phyloP scores from a whole-genome alignment of 2,888 invertebrate species.

The Cecidostiba fungosa region DNA sequence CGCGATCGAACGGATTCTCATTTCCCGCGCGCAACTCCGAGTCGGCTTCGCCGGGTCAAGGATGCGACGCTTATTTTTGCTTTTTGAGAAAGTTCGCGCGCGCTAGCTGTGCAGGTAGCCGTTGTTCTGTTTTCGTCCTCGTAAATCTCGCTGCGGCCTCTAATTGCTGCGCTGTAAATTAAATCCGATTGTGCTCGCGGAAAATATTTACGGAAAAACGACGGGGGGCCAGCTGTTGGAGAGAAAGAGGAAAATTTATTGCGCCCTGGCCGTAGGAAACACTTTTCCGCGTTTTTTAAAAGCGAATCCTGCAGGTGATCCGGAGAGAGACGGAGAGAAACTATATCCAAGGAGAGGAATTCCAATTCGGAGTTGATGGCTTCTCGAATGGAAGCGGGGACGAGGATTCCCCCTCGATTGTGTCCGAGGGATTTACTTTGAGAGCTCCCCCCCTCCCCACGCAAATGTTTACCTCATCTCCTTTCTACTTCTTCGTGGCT shows the following conservation, averaged over 20 bases:
- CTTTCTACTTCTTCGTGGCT: neutral
- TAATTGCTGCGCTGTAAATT: neutral
- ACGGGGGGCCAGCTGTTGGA: neutral
- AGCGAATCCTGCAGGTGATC: neutral
- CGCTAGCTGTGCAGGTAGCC: neutral
- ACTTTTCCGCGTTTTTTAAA: too few relatives aligned
- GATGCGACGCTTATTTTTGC: neutral
- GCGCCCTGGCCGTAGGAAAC: neutral
- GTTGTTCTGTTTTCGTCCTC: neutral
- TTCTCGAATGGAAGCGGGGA: neutral
- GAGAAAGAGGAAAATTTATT: neutral
- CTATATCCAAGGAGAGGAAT: conserved; percentile 11
- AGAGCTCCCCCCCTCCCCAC: conserved; percentile 10
- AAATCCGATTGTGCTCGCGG: neutral
- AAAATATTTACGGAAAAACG: neutral
- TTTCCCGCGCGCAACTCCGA: neutral
- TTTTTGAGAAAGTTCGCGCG: neutral
- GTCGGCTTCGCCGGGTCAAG: neutral
- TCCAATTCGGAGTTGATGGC: conserved; percentile 39
- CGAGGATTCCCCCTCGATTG: neutral
- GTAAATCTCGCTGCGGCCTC: neutral
- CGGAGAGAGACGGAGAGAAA: neutral
- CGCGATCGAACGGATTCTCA: neutral
- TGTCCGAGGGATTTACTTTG: conserved; percentile 35
- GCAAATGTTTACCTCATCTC: conserved; percentile 14